These are phyloP conservation scores for Pogoniulus pusillus DNA, from an alignment of 2,797 vertebrate genomes.

Conservation along the genomic window DNA sequence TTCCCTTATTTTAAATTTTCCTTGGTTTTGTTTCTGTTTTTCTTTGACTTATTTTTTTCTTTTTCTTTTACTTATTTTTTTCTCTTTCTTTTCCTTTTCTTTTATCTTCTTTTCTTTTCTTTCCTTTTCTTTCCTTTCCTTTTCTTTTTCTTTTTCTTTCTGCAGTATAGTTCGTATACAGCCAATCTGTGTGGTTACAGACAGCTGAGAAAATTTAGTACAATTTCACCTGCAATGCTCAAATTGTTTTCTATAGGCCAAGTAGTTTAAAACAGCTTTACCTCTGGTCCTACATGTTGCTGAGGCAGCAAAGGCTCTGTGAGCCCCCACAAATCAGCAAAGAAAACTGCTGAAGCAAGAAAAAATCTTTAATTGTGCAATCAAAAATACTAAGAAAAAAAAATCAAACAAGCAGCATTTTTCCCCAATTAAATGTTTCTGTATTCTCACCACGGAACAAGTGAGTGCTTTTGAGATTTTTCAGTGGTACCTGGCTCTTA, in stretches of 20 bases:
- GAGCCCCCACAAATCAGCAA: constrained; percentile 56
- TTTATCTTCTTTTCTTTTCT: too few relatives aligned
- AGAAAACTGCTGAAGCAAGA: constrained; percentile 68
- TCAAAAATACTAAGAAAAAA: constrained; percentile 16
- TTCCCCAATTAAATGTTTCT: constrained; percentile 30
- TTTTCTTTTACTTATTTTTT: too few relatives aligned
- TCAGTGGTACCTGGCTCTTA: not conserved
- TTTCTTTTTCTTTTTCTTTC: not conserved
- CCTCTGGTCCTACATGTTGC: constrained; percentile 56
- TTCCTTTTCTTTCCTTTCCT: too few relatives aligned
- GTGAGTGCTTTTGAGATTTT: not conserved
- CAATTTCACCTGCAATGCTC: constrained; percentile 62
- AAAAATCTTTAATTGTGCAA: constrained; percentile 67
- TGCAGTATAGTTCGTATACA: not conserved
- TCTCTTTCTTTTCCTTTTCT: too few relatives aligned
- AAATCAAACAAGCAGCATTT: constrained; percentile 22
- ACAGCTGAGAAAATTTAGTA: constrained; percentile 55
- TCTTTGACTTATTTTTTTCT: too few relatives aligned
- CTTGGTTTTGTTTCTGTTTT: too few relatives aligned
- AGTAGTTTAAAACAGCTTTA: constrained; percentile 66
- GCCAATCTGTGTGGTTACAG: constrained; percentile 7
- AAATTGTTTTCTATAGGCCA: constrained; percentile 62
- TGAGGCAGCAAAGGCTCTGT: constrained; percentile 60
- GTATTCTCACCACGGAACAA: not conserved
- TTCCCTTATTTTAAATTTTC: not conserved